A percentile compares a stretch with the other conserved stretches of the same genome.
phyloP scores from a whole-genome alignment of 2,888 invertebrate species.

The Eristalis tenax region DNA sequence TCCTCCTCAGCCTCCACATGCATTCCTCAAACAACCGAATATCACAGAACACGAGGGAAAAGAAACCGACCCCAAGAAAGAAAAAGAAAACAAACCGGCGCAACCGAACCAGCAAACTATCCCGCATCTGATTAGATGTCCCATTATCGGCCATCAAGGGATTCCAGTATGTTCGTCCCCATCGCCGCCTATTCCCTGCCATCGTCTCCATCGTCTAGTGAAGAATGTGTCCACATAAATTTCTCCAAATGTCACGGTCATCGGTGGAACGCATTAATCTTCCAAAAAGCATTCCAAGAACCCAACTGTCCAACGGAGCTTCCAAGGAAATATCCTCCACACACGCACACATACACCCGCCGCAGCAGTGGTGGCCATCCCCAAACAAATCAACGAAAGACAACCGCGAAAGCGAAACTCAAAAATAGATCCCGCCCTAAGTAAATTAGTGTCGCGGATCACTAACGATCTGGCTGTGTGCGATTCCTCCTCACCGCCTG shows the following conservation, averaged over 20 bases:
- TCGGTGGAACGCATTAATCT: conserved; percentile 66
- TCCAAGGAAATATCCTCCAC: conserved; percentile 47
- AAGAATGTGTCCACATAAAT: conserved; percentile 67
- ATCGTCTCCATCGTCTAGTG: conserved; percentile 5
- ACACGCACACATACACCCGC: not conserved
- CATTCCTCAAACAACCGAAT: not conserved
- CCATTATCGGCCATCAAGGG: conserved; percentile 36
- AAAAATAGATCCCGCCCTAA: conserved; percentile 55
- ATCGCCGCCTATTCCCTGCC: not conserved
- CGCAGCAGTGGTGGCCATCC: not conserved
- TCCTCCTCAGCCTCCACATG: conserved; percentile 5
- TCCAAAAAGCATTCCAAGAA: conserved; percentile 59
- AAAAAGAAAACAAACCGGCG: not conserved
- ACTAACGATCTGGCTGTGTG: conserved; percentile 55
- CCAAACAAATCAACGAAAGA: conserved; percentile 31
- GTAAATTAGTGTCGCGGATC: conserved; percentile 65
- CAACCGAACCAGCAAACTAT: not conserved
- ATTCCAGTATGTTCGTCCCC: conserved; percentile 6
- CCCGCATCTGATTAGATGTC: conserved; percentile 41
- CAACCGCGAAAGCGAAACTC: conserved; percentile 11
- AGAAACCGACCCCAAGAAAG: not conserved
- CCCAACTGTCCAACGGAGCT: conserved; percentile 48
- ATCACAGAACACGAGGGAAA: not conserved
- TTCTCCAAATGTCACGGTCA: conserved; percentile 68
- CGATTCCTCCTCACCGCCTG: not conserved